Conservation (phyloP, 2,797 vertebrate species). For the Varecia variegata region DNA sequence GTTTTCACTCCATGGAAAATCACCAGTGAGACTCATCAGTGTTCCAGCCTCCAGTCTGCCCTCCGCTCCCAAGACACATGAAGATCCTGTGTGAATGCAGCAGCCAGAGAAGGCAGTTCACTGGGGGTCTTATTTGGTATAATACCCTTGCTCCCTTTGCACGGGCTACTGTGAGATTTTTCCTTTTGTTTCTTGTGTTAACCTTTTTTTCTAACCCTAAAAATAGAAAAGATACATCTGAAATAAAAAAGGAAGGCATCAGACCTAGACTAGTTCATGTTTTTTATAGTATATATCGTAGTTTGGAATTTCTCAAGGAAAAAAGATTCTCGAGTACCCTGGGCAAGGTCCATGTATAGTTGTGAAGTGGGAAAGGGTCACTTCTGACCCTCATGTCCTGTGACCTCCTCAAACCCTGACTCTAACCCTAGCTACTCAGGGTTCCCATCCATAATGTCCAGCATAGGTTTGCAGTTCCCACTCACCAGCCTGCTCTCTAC, state of each 20-base stretch:
- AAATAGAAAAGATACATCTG: neutral
- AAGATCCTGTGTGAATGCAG: neutral
- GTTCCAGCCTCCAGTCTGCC: neutral
- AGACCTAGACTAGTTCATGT: too few relatives aligned
- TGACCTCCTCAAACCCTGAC: neutral
- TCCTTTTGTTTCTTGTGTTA: neutral
- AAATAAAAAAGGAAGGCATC: neutral
- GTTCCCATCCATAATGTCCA: neutral
- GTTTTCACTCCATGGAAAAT: neutral
- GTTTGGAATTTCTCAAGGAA: neutral
- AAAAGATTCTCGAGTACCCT: neutral
- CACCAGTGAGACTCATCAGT: neutral
- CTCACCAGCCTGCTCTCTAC: neutral
- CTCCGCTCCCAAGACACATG: neutral
- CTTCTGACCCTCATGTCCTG: neutral
- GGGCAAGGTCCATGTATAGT: neutral
- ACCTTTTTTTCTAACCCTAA: neutral
- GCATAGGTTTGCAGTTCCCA: neutral
- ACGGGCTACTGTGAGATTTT: neutral
- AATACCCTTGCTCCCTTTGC: neutral
- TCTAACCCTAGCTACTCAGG: neutral
- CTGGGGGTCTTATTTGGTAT: neutral
- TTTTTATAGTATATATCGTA: neutral
- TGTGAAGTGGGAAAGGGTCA: neutral
- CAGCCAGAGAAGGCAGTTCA: neutral